Evolutionary conservation across 2,797 vertebrate species (phyloP), one percentile per base, ranked within the genome.

Genomic region (Sebastolobus altivelis): DNA sequence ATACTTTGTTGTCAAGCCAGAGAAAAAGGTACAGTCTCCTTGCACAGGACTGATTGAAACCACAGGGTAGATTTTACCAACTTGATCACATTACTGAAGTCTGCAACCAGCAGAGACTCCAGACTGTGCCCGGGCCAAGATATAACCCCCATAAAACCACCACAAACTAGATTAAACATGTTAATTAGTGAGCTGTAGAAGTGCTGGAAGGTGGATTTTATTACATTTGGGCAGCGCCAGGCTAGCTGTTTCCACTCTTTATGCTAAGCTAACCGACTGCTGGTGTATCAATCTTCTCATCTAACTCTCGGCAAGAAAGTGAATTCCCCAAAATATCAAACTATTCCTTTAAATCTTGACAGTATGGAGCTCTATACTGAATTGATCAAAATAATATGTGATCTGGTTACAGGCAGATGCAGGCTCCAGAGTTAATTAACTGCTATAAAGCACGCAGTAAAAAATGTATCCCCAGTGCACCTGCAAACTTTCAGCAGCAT

Each of bases 1-100:
- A 55, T 25, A 7, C n/a, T 72, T 56, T 72, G 31, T 46, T 76
- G 66, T 73, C 37, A 40, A 65, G 33, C 29, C 16, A 65, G 25
- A 66, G 22, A 76, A 74, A 55, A 67, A 8, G 8, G 9, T 25
- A 13, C 7, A 4, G 5, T 33, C 9, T 49, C 6, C 8, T 69
- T 3, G 22, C 22, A 56, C 9, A 10, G 22, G 29, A 25, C 22
- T 59, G n/a, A 43, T 25, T 73, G 56, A 29, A 46, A 69, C 20
- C 14, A 58, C 3, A 6, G 33, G 16, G 22, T 55, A 31, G 3
- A 3, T 29, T 25, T 22, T 20, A 29, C 27, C 35, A 46, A 4
- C n/a, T 18, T 31, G 20, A 4, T 62, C 22, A 66, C 35, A 16
- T 70, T n/a, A 65, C 61, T 55, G 1, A 74, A 55, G 35, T 74